Percentiles rank a stretch among this genome's conserved stretches.
These are phyloP conservation scores for Sebastolobus altivelis DNA, from an alignment of 2,797 vertebrate genomes.

Conservation along the genomic window DNA sequence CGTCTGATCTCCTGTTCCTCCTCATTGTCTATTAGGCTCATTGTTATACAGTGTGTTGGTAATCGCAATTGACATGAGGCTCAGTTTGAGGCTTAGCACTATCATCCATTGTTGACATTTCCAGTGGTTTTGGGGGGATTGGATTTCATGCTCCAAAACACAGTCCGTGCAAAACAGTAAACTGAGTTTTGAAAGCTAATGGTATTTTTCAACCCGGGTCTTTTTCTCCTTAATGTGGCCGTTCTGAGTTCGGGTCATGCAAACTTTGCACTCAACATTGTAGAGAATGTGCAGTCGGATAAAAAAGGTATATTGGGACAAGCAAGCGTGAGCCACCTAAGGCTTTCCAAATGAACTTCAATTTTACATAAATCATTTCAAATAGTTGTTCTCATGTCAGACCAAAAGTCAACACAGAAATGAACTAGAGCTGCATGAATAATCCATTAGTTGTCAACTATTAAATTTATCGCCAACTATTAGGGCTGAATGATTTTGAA, in stretches of 20 bases:
- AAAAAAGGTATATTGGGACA: background rate
- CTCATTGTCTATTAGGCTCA: slow-evolving; percentile 8
- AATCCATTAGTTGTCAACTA: too few relatives aligned
- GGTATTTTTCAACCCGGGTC: background rate
- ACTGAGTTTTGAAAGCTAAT: background rate
- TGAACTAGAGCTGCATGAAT: background rate
- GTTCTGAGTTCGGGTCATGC: background rate
- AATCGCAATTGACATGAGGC: slow-evolving; percentile 8
- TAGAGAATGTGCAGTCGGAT: background rate
- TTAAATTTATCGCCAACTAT: too few relatives aligned
- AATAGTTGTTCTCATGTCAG: background rate
- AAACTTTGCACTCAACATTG: background rate
- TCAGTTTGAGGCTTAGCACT: slow-evolving; percentile 25
- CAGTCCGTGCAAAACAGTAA: background rate
- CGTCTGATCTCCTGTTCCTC: background rate
- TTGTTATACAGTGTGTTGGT: slow-evolving; percentile 15
- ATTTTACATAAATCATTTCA: background rate
- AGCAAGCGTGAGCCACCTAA: background rate
- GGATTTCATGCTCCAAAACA: slow-evolving; percentile 30
- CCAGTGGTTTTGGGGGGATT: background rate
- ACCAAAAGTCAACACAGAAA: background rate
- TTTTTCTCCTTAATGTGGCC: background rate
- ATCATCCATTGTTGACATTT: slow-evolving; percentile 31
- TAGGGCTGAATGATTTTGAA: too few relatives aligned
- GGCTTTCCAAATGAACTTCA: background rate